Base-by-base conservation (phyloP, 2,113 vertebrate species). In the Paramormyrops kingsleyae region DNA sequence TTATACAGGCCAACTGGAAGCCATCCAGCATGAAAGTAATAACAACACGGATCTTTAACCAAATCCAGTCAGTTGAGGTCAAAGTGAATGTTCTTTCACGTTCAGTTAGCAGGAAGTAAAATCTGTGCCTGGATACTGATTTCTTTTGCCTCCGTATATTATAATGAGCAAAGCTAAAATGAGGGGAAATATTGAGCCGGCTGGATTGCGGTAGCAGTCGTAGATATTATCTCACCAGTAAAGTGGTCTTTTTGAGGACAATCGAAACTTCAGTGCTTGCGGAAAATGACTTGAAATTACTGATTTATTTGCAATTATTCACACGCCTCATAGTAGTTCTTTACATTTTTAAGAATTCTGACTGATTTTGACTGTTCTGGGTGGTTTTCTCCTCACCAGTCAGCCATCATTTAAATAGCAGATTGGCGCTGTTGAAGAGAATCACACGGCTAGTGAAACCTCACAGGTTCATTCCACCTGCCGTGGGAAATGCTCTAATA, bases 401-500 rank as follows among this genome's bases (percentile, higher is more conserved):
- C 17, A 19, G 13, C 74, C 35, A 17, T 80, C 35, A 35, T 42
- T 42, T 70, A 70, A 70, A 31, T 31, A 31, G 15, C 74, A 80
- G 35, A 42, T 19, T 80, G 35, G 35, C 74, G 15, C 6, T 39
- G 35, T 42, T 80, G 35, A 5, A 1, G 35, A 80, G 35, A 80
- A 80, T 80, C 35, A 19, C 74, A 15, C 74, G 2, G 31, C 74
- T 80, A 1, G 35, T 80, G 74, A 19, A 80, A 70, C 12, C 27
- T 31, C 35, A 39, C 35, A 42, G 74, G 74, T 80, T 42, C 74
- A 42, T 80, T 80, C 74, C 74, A 80, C 74, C 74, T 80, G 74
- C 74, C 35, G 74, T 80, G 74, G 74, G 74, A 80, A 80, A 80
- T 80, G 74, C 74, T 42, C 74, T 80, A 80, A 80, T 80, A 80